phyloP scores from a whole-genome alignment of 1,140 invertebrate species.

The Drosophila leontia region DNA sequence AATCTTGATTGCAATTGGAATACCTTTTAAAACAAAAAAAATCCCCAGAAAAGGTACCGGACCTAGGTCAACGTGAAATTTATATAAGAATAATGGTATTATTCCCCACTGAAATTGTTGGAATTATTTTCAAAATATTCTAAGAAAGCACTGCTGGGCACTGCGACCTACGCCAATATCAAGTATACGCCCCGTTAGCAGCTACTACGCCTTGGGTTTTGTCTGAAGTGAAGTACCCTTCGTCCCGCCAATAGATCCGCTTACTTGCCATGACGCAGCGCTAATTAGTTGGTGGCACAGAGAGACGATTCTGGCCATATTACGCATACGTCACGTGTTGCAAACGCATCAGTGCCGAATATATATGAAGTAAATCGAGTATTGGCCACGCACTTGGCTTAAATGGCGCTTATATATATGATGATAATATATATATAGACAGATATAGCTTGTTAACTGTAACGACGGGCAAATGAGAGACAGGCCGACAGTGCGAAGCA shows the following conservation, averaged over 20 bases:
- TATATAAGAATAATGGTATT: slow-evolving; percentile 8
- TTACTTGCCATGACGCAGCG: slow-evolving; percentile 31
- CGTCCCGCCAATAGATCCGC: slow-evolving; percentile 8
- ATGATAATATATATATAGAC: slow-evolving; percentile 8
- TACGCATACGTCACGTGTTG: slow-evolving; percentile 78
- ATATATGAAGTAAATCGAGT: background rate
- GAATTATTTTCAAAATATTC: slow-evolving; percentile 25
- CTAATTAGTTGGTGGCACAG: slow-evolving; percentile 43
- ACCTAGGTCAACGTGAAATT: slow-evolving; percentile 27
- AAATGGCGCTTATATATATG: background rate
- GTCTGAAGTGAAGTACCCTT: slow-evolving; percentile 21
- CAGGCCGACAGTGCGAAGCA: slow-evolving; percentile 15
- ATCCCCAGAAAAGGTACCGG: background rate
- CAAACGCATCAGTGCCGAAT: slow-evolving; percentile 61
- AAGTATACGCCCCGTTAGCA: slow-evolving; percentile 32
- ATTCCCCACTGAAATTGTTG: slow-evolving; percentile 15
- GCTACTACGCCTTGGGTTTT: slow-evolving; percentile 30
- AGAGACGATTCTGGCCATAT: slow-evolving; percentile 28
- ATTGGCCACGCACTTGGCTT: slow-evolving; percentile 46
- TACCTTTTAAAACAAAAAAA: background rate
- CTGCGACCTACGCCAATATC: slow-evolving; percentile 29
- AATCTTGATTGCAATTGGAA: background rate
- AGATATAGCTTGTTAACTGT: slow-evolving; percentile 9
- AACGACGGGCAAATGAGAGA: slow-evolving; percentile 13
- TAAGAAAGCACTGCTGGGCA: slow-evolving; percentile 3